Evolutionary conservation across 2,113 vertebrate species (phyloP).

Genomic region (Megatriorchis doriae): DNA sequence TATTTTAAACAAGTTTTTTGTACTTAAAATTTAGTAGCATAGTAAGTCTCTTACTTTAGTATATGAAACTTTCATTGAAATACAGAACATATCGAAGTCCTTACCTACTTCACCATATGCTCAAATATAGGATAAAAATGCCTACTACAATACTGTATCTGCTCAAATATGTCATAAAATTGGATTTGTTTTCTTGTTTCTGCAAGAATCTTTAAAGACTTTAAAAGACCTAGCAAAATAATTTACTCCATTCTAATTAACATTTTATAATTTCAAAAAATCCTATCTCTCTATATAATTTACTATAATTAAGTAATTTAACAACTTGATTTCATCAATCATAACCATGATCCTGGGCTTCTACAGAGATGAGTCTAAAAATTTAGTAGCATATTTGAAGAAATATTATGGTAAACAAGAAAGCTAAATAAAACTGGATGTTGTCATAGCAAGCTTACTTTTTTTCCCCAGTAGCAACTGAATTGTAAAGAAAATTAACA

Average conservation of each 20-base stretch:
- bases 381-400: neutral
- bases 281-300: accelerated
- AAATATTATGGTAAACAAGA: neutral
- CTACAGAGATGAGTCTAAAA: neutral
- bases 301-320: neutral
- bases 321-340: neutral
- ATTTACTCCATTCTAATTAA: neutral
- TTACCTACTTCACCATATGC: neutral
- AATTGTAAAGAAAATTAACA: neutral
- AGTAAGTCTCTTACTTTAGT: neutral
- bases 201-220: neutral
- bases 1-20: neutral
- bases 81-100: neutral
- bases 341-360: neutral
- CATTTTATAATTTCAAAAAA: neutral
- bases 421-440: neutral
- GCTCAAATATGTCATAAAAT: neutral
- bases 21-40: neutral
- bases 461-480: neutral
- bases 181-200: neutral
- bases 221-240: neutral
- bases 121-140: neutral
- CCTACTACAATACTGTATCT: neutral
- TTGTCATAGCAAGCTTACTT: neutral
- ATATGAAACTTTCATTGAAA: neutral